Evolutionary conservation across 37 sponge, comb jelly and placozoan species (phyloP).

Genomic region (Aphrocallistes beatrix): DNA sequence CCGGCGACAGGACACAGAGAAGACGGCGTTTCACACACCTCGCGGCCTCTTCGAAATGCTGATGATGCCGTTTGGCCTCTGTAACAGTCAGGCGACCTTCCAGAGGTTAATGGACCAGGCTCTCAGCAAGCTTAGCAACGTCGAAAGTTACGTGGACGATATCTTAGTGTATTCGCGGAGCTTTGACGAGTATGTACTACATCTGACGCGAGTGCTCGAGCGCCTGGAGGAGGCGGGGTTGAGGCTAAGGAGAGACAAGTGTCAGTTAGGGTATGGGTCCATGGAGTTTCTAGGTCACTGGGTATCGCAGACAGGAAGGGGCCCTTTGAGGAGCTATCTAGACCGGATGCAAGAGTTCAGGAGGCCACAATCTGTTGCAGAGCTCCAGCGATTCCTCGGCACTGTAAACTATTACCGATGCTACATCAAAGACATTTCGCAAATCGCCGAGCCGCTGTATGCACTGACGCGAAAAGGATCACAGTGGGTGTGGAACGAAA

Average conservation of each 20-base stretch:
- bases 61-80: slow-evolving; percentile 5
- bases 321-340: not conserved
- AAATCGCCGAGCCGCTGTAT: slow-evolving; percentile 22
- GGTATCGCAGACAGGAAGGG: not conserved
- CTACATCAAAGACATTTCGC: slow-evolving; percentile 17
- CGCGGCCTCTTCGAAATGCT: not conserved
- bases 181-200: not conserved
- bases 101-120: not conserved
- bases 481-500: slow-evolving; percentile 20
- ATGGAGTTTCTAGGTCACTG: not conserved
- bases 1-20: not conserved
- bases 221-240: not conserved
- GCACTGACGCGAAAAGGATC: slow-evolving; percentile 19
- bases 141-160: not conserved
- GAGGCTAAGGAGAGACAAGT: slow-evolving; percentile 10
- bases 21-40: slow-evolving; percentile 16
- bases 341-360: not conserved
- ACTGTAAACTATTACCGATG: slow-evolving; percentile 20
- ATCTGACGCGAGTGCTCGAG: not conserved
- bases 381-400: slow-evolving; percentile 21
- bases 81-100: slow-evolving; percentile 14
- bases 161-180: too few relatives aligned
- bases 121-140: not conserved
- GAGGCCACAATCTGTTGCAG: not conserved
- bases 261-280: not conserved